Conservation (phyloP, 2,888 invertebrate genomes). For the Myopa tessellatipennis region DNA sequence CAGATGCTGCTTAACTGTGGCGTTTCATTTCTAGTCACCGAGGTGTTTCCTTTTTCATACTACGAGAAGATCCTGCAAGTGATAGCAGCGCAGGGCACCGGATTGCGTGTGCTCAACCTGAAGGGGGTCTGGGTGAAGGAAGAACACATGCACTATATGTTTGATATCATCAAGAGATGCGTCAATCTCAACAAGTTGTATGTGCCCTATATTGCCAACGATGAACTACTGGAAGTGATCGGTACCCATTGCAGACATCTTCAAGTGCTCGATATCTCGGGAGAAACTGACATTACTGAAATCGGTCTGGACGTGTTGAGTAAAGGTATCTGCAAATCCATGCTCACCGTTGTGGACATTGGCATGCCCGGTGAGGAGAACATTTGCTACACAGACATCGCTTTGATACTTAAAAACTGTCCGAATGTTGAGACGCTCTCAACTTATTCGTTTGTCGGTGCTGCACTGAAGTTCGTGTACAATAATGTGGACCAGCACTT, state of each 20-base stretch:
- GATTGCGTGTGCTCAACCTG: constrained; percentile 74
- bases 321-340: constrained; percentile 70
- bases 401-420: constrained; percentile 73
- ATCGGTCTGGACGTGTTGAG: constrained; percentile 74
- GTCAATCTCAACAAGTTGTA: constrained; percentile 73
- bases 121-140: constrained; percentile 82
- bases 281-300: constrained; percentile 77
- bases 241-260: constrained; percentile 71
- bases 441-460: constrained; percentile 77
- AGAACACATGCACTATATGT: constrained; percentile 75
- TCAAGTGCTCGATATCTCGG: constrained; percentile 76
- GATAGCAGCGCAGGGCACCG: constrained; percentile 74
- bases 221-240: constrained; percentile 74
- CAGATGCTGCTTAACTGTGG: constrained; percentile 75
- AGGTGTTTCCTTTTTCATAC: constrained; percentile 78
- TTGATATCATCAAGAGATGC: constrained; percentile 72
- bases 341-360: constrained; percentile 74
- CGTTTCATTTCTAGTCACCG: constrained; percentile 75
- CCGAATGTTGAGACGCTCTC: constrained; percentile 75
- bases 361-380: constrained; percentile 79
- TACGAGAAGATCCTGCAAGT: constrained; percentile 77
- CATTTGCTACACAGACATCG: constrained; percentile 75
- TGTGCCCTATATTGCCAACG: constrained; percentile 78
- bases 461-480: constrained; percentile 72
- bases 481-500: constrained; percentile 71